phyloP scores from a whole-genome alignment of 2,888 invertebrate species.

The Halocaridina rubra region DNA sequence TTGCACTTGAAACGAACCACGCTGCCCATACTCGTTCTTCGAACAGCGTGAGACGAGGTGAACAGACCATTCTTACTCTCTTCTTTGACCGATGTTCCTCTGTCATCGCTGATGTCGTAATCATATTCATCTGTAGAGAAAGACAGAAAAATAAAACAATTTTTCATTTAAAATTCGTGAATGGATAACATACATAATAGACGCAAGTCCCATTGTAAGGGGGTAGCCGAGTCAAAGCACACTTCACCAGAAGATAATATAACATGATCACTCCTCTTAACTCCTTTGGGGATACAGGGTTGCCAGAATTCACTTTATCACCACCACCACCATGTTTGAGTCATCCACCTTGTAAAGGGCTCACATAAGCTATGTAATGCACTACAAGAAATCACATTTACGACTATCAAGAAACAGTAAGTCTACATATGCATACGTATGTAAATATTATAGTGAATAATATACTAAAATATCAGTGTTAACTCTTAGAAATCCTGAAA shows the following conservation, averaged over 20 bases:
- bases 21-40: background rate
- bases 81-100: background rate
- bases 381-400: background rate
- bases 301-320: too few species aligned
- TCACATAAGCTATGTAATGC: too few species aligned
- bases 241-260: too few species aligned
- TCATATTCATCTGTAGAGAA: background rate
- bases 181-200: background rate
- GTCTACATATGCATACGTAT: too few species aligned
- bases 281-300: too few species aligned
- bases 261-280: too few species aligned
- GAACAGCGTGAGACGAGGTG: background rate
- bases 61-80: background rate
- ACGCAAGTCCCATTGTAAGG: background rate
- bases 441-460: too few species aligned
- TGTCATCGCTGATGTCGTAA: background rate
- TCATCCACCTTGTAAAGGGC: too few species aligned
- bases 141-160: background rate
- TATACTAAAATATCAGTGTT: too few species aligned
- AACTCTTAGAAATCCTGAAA: too few species aligned
- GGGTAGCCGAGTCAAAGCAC: background rate
- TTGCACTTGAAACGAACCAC: constrained; percentile 27
- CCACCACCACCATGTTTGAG: too few species aligned
- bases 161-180: background rate
- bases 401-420: background rate